These are phyloP conservation scores for Carcinoscorpius rotundicauda DNA, from an alignment of 1,140 invertebrate genomes.

Conservation along the genomic window DNA sequence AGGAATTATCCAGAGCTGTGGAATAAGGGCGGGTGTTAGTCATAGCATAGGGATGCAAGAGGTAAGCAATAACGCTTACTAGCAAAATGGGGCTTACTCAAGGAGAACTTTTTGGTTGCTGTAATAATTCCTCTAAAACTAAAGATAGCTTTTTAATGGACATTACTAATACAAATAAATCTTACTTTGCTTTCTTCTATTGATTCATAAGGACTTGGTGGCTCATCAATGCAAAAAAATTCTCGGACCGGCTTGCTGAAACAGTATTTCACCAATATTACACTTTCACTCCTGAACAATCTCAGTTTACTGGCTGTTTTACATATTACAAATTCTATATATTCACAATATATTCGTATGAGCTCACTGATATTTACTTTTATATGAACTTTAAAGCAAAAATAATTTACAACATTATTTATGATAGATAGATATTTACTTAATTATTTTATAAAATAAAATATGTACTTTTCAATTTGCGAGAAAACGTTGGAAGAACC, in stretches of 20 bases:
- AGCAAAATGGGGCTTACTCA: conserved; percentile 3
- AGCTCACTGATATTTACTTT: too few relatives aligned
- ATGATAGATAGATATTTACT: too few relatives aligned
- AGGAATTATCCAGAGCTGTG: background rate
- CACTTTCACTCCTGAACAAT: conserved; percentile 39
- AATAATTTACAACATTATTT: too few relatives aligned
- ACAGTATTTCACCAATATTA: conserved; percentile 32
- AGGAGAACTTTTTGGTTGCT: conserved; percentile 12
- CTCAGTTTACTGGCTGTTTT: conserved; percentile 29
- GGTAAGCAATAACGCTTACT: background rate
- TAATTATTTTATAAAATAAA: too few relatives aligned
- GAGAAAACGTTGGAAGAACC: too few relatives aligned
- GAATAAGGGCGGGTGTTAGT: background rate
- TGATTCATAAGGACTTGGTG: conserved; percentile 54
- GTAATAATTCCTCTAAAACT: conserved; percentile 2
- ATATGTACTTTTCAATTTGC: too few relatives aligned
- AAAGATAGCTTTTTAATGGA: background rate
- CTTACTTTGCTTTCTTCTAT: conserved; percentile 57
- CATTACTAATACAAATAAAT: background rate
- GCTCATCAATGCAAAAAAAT: conserved; percentile 79
- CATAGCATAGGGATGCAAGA: conserved; percentile 1
- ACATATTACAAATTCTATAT: too few relatives aligned
- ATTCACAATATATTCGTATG: too few relatives aligned
- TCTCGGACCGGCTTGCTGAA: conserved; percentile 38
- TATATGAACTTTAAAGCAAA: too few relatives aligned